Evolutionary conservation across 2,888 invertebrate genomes (phyloP), one percentile per base, ranked within the genome.

Genomic region (Hydrotaea diabolus): DNA sequence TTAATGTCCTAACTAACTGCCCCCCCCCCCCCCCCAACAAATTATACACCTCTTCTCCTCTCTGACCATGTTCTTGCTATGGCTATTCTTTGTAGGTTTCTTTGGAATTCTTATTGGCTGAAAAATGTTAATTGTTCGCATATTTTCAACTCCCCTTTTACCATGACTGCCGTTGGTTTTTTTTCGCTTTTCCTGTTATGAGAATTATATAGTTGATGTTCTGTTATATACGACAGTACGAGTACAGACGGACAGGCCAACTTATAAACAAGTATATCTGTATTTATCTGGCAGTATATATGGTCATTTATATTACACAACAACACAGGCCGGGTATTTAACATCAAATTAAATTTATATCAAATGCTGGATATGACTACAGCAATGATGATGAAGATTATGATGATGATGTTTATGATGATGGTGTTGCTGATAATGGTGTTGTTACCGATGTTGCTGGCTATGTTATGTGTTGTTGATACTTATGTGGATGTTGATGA

Each of bases 341-440:
- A 69, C 69, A 43, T 69, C 69, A 69, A 11, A 69, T 69, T 69
- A 69, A 69, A 69, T 69, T 69, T 69, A 69, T 69, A 69, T 46
- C 69, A 69, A 69, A 69, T 5, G 17, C 39, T 31, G 17, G 5
- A 39, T 19, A 66, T 19, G 19, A 46, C 39, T 23, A n/a, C 3
- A 8, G 39, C n/a, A 13, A 49, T 7, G 46, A 23, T 66, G 66
- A 43, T 13, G 46, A 59, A 7, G 46, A 39, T 4, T 21, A 21
- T 13, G 46, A 46, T 15, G 69, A 64, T 64, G 17, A 59, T 17
- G 23, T 9, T 7, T 17, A 5, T 43, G 43, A 43, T 39, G 43
- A 23, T 66, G 69, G 3, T 46, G 46, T 21, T 46, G 69, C 23
- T n/a, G 69, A 43, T 2, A 11, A 69, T 46, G 69, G 21, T 23